Evolutionary conservation across 1,140 invertebrate genomes (phyloP), one percentile per base, ranked within the genome.

Genomic region (Penaeus indicus): DNA sequence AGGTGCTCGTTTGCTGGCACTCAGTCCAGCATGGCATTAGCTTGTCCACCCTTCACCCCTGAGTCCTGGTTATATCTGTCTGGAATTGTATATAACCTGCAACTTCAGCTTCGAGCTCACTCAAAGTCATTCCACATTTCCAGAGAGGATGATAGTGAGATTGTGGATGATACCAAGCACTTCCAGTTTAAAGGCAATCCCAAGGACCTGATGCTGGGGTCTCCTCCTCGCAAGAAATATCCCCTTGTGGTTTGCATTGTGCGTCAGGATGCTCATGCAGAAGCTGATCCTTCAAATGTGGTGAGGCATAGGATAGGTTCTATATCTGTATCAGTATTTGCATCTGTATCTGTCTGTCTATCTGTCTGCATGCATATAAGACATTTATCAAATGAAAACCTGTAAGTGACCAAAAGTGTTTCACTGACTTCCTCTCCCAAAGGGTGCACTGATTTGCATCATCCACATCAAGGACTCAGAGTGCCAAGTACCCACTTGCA

Each of bases 361-460:
- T 67, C 21, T 21, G 25, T 67, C 63, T 67, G 21, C 25, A 67
- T 25, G 32, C 32, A 32, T 69, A 1, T 19, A 69, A 69, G 4
- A 69, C 27, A 25, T 27, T 69, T 27, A 1, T 13, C 47, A 13
- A 47, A 47, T 13, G 11, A 47, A 22, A 69, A 27, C 22, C 67
- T 0, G n/a, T n/a, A 75, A 0, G 8, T n/a, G 7, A 19, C 21
- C 25, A n/a, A n/a, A 0, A 3, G 25, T 75, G 19, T 18, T 75
- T 75, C 0, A 25, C 16, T 75, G 38, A 11, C 11, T 21, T n/a
- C 1, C 16, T 5, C 72, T 47, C 25, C 86, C 94, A 27, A 93
- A 96, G 95, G 96, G 96, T 85, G 96, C 96, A 64, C 92, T 96
- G 85, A 95, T 96, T 91, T 96, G 95, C 91, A 95, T 96, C n/a